Evolutionary conservation across 2,113 vertebrate species (phyloP), one percentile per base, ranked within the genome.

Genomic region (Apteryx mantelli): DNA sequence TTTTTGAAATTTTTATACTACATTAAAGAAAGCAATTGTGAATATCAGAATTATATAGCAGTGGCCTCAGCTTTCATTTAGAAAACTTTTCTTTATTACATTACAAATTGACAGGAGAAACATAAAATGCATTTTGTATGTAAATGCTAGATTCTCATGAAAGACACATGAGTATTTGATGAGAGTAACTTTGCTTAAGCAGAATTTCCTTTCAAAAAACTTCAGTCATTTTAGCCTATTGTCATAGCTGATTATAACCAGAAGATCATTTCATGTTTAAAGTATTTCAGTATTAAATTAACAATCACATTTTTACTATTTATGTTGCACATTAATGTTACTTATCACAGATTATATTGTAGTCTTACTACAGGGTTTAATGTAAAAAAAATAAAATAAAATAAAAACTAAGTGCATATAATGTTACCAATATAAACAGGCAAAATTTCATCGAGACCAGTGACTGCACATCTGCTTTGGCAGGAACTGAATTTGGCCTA

Each of bases 391-490:
- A 46, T 42, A 93, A 38, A 38, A 38, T 38, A 71, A 97, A 94
- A 95, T 36, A 74, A 73, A 94, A 94, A 30, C 22, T 52, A 73
- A 91, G 84, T 55, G 46, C 89, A 60, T 86, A 94, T 91, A 91
- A 61, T 44, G 88, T 75, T 93, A 56, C 85, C 50, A 81, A 91
- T 18, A 79, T 32, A 81, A 96, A 77, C 65, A 56, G 64, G 61
- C 52, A 85, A 92, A 80, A 82, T 71, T 93, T 56, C 69, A 81
- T 38, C 2, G 4, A 77, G 93, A 94, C 80, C 79, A 90, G 89
- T 52, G 61, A 46, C 56, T 86, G 70, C 34, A n/a, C 79, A 78
- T 93, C 93, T 92, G 85, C 68, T 91, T 79, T 89, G 84, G 87
- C 74, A 79, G 76, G 17, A 81, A 65, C n/a, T 63, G 73, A 69